Base-by-base conservation (phyloP, 2,888 invertebrate genomes). In the Synergus laeviventris region DNA sequence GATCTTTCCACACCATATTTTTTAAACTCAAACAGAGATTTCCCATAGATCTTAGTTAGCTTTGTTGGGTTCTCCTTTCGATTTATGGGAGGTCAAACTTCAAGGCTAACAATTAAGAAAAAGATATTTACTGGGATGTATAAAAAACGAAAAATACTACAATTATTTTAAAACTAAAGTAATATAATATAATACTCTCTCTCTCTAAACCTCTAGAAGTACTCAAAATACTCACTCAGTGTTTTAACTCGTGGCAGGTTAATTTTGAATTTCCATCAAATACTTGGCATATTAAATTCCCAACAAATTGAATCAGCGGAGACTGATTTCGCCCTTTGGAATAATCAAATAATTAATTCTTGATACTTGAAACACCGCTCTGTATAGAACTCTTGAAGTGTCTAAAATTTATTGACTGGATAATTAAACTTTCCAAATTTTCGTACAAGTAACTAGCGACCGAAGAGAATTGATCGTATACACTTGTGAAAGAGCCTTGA, bases 341-440 rank as follows among this genome's bases (percentile, higher is more conserved):
- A 49, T 70, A 49, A 45, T 11, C 11, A 36, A 49, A 49, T 3
- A 70, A 70, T 49, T 9, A 31, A 31, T 70, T 70, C 49, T 49
- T 31, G 24, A 49, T 21, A 49, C n/a, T 31, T 70, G 16, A 31
- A 42, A 45, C 39, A 16, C 9, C n/a, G 11, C 16, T 2, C 45
- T 24, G n/a, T 31, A 16, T 31, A 2, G 49, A 42, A 70, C 45
- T 21, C 45, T 66, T n/a, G 31, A 49, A 49, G 45, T 31, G 31
- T n/a, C 8, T 9, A 11, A 8, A 64, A 5, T 18, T 42, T 64
- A 12, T 64, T 21, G 12, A 49, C 45, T 12, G 16, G 45, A 16
- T 21, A 70, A 70, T 21, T 31, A 49, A 49, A 39, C 64, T 39
- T 31, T 70, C 49, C 16, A 70, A 45, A 70, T 16, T 70, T 70